Evolutionary conservation across 2,797 vertebrate genomes (phyloP), one percentile per base, ranked within the genome.

Genomic region (Passerculus sandwichensis): DNA sequence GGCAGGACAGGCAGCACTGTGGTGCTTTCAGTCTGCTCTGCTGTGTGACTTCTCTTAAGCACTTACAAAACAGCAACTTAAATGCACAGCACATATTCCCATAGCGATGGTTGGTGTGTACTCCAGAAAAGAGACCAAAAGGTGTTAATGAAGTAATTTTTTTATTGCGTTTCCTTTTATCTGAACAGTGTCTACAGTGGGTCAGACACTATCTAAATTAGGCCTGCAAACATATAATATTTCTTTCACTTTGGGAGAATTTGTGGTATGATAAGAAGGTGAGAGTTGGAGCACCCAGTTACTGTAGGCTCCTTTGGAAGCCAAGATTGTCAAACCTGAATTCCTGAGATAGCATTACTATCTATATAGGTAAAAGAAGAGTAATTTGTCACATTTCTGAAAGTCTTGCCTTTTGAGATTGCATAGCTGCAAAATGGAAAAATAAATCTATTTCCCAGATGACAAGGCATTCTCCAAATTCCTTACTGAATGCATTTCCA

Each of bases 21-120:
- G 1, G 6, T 44, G 30, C 13, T 36, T 60, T 87, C 47, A 26
- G 14, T 50, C 32, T 72, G 32, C 32, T 82, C 20, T 16, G 32
- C 34, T 0, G 3, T 0, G 0, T 3, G 1, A 45, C 11, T 86
- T 86, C 23, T 48, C 59, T 53, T 34, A 61, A 51, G 10, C 17
- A 40, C 15, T 40, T 45, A 32, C 17, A 77, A 65, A 91, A n/a
- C 13, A 51, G 10, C 19, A 4, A 7, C 21, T 60, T 77, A 59
- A 54, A 64, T 62, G 20, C 15, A 50, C 19, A 56, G 15, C 8
- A 48, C 2, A 12, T 38, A 26, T 85, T 85, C 21, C 59, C 53
- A 9, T 44, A 40, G 29, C 4, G 3, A 29, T 42, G 17, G 7
- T 22, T 61, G 5, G 5, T 59, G 21, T 34, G 15, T 23, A 42